Evolutionary conservation across 2,797 vertebrate species (phyloP).

Genomic region (Cyclopterus lumpus): DNA sequence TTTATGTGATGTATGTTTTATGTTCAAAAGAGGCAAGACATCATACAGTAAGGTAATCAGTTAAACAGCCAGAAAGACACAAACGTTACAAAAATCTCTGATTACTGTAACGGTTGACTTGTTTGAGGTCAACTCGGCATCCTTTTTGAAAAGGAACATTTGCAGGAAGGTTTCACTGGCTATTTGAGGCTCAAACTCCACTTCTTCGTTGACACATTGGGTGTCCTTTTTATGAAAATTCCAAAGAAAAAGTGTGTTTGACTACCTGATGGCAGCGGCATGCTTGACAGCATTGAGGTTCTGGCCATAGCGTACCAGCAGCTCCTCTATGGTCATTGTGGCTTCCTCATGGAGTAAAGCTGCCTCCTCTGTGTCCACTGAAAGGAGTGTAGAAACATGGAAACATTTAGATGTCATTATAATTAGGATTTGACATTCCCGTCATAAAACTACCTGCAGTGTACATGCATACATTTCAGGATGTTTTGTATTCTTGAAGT

Average conservation of each 20-base stretch:
- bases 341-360: conserved; percentile 97
- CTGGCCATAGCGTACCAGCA: conserved; percentile 95
- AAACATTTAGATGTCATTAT: neutral
- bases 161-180: neutral
- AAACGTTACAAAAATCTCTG: neutral
- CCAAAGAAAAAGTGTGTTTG: neutral
- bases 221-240: neutral
- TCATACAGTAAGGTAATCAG: neutral
- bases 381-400: conserved; percentile 3
- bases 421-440: neutral
- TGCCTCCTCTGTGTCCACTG: conserved; percentile 98
- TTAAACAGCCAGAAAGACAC: neutral
- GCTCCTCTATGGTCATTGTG: conserved; percentile 98
- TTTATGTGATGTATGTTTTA: neutral
- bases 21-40: neutral
- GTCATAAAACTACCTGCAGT: neutral
- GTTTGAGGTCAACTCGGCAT: neutral
- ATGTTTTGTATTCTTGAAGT: neutral
- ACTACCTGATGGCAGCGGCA: conserved; percentile 71
- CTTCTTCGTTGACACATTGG: neutral
- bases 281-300: conserved; percentile 89
- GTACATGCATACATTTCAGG: neutral
- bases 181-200: neutral
- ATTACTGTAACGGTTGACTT: neutral
- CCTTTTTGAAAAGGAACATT: neutral